Percentiles rank a stretch among this genome's conserved stretches.
Conservation (phyloP, 1,140 invertebrate species). For the Hermatobates lingyangjiaoensis region DNA sequence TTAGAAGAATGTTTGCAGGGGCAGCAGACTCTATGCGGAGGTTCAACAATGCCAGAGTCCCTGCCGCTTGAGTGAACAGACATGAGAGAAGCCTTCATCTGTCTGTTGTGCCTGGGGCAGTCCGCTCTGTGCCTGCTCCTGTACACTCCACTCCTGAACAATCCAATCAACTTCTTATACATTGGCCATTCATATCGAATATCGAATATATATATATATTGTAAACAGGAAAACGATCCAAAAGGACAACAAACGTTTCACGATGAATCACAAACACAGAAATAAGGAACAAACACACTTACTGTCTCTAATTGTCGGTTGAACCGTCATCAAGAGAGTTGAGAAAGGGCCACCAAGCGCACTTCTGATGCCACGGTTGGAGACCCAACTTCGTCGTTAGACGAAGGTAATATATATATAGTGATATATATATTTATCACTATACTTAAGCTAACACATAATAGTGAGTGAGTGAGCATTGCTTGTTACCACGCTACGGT, state of each 20-base stretch:
- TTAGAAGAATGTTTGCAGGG: conserved; percentile 44
- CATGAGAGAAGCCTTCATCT: conserved; percentile 42
- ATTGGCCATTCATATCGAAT: too few relatives aligned
- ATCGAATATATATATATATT: too few relatives aligned
- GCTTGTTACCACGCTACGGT: too few relatives aligned
- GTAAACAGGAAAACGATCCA: too few relatives aligned
- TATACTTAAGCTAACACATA: too few relatives aligned
- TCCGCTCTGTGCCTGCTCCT: conserved; percentile 12
- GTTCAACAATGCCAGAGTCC: conserved; percentile 53
- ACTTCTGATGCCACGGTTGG: conserved; percentile 1
- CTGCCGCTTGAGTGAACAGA: conserved; percentile 60
- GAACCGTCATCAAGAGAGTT: too few relatives aligned
- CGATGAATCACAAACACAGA: too few relatives aligned
- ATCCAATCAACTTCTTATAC: too few relatives aligned
- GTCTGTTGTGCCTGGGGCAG: conserved; percentile 12
- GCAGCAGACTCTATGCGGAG: conserved; percentile 30
- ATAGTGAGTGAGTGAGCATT: too few relatives aligned
- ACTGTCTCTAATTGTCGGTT: too few relatives aligned
- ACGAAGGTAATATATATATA: neutral
- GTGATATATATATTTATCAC: neutral
- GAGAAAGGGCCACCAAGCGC: neutral
- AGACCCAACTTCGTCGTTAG: neutral
- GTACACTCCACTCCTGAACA: neutral
- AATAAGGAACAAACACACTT: too few relatives aligned
- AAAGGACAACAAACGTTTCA: too few relatives aligned